Conservation (phyloP, 2,113 vertebrate genomes). For the Tachysurus fulvidraco region DNA sequence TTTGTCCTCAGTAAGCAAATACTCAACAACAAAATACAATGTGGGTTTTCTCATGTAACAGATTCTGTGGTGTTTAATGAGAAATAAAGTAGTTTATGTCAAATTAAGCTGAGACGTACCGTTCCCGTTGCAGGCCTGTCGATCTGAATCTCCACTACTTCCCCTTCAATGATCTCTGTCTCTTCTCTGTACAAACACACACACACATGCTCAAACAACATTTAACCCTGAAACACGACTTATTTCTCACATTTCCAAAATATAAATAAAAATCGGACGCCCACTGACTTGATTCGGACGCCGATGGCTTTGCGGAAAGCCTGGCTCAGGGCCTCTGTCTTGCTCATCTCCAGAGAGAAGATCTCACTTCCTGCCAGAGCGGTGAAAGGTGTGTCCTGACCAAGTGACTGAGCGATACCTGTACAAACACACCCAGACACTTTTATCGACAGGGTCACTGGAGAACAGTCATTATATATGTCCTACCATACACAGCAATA, state of each 20-base stretch:
- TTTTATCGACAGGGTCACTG: not conserved
- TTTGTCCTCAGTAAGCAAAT: not conserved
- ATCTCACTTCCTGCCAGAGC: slow-evolving; percentile 91
- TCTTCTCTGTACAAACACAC: slow-evolving; percentile 77
- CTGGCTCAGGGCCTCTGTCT: slow-evolving; percentile 89
- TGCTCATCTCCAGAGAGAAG: slow-evolving; percentile 95
- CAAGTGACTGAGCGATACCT: slow-evolving; percentile 90
- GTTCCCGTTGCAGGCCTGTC: slow-evolving; percentile 92
- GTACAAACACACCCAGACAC: slow-evolving; percentile 3
- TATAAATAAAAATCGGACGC: not conserved
- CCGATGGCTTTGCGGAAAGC: slow-evolving; percentile 90
- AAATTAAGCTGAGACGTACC: slow-evolving; percentile 66
- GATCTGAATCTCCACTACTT: slow-evolving; percentile 95
- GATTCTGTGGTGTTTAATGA: not conserved
- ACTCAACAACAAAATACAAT: not conserved
- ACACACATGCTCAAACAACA: not conserved
- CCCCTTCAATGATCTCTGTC: slow-evolving; percentile 94
- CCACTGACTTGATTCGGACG: slow-evolving; percentile 87
- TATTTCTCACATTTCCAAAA: not conserved
- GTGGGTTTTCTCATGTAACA: not conserved
- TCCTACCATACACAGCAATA: not conserved
- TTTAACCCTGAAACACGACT: not conserved
- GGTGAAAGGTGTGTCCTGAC: slow-evolving; percentile 86
- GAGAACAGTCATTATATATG: not conserved
- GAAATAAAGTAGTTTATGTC: not conserved